Evolutionary conservation across 1,140 invertebrate genomes (phyloP).

Genomic region (Dryas iulia): DNA sequence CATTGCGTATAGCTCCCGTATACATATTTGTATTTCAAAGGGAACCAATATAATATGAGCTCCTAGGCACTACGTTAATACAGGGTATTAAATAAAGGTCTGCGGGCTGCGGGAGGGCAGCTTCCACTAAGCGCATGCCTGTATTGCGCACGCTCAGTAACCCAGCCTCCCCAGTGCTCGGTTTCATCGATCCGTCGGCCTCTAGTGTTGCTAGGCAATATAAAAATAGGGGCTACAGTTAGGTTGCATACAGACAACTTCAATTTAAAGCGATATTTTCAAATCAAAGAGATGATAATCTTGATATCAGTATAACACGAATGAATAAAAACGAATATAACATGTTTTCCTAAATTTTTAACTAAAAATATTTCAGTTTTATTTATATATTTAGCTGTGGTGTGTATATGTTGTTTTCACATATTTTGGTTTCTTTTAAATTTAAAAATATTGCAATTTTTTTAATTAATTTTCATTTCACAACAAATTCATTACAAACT

Average conservation of each 20-base stretch:
- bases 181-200: background rate
- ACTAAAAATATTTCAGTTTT: too few relatives aligned
- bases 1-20: background rate
- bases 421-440: too few relatives aligned
- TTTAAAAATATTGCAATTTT: too few relatives aligned
- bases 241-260: background rate
- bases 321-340: too few relatives aligned
- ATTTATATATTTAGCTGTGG: too few relatives aligned
- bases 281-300: too few relatives aligned
- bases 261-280: background rate
- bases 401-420: too few relatives aligned
- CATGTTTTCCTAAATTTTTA: too few relatives aligned
- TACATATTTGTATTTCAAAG: background rate
- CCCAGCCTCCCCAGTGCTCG: background rate
- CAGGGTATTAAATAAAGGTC: background rate
- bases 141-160: constrained; percentile 8
- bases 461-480: too few relatives aligned
- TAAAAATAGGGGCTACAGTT: background rate
- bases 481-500: too few relatives aligned
- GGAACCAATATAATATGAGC: background rate
- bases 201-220: background rate
- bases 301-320: too few relatives aligned
- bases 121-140: background rate
- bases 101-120: background rate
- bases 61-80: background rate